Conservation (phyloP, 1,140 invertebrate species). For the Drosophila bocqueti region DNA sequence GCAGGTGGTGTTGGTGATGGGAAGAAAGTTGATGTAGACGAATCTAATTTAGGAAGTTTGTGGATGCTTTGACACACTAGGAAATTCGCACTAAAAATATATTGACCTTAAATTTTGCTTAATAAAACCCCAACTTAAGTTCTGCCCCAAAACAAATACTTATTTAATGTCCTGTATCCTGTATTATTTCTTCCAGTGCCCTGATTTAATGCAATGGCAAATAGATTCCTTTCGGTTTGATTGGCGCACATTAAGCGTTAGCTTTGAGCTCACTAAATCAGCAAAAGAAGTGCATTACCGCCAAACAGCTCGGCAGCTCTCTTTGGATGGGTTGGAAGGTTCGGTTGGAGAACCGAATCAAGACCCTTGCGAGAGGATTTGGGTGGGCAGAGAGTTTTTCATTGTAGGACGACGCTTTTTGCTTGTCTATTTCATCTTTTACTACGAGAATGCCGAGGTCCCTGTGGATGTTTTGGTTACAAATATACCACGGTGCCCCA, state of each 20-base stretch:
- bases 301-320: constrained; percentile 10
- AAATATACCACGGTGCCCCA: no score
- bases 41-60: constrained; percentile 13
- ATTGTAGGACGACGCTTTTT: no score
- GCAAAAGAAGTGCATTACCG: constrained; percentile 39
- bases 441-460: no score
- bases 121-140: not conserved
- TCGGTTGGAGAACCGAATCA: no score
- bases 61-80: not conserved
- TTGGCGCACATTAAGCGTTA: constrained; percentile 32
- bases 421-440: no score
- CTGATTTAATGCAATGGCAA: constrained; percentile 5
- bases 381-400: no score
- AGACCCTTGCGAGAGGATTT: no score
- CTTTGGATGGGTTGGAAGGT: no score
- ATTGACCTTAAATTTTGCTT: not conserved
- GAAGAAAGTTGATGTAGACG: not conserved
- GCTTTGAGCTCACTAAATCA: constrained; percentile 25
- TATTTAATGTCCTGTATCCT: not conserved
- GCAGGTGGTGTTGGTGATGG: constrained; percentile 15
- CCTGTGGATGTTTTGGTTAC: no score
- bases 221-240: constrained; percentile 30
- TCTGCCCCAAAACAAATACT: not conserved
- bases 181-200: constrained; percentile 6
- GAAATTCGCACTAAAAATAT: not conserved